phyloP scores from a whole-genome alignment of 2,113 vertebrate genomes.

The Chaetodon auriga region DNA sequence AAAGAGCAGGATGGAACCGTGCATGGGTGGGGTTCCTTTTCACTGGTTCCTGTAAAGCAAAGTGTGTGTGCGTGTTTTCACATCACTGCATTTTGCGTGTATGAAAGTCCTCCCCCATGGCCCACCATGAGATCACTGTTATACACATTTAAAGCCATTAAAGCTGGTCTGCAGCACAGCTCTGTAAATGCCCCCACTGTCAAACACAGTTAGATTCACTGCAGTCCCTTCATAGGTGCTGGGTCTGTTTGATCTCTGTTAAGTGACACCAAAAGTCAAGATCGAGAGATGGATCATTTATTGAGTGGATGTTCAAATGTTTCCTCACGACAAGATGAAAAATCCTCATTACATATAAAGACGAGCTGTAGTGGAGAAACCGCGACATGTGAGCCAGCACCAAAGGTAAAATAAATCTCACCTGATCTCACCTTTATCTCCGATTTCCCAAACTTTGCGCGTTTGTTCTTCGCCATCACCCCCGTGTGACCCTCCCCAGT shows the following conservation, averaged over 20 bases:
- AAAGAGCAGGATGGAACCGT: slow-evolving; percentile 69
- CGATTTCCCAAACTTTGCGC: not conserved
- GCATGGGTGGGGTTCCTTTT: slow-evolving; percentile 73
- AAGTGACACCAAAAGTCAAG: not conserved
- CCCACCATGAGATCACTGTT: slow-evolving; percentile 34
- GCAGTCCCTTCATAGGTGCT: not conserved
- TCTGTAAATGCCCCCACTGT: slow-evolving; percentile 9
- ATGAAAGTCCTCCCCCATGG: not conserved
- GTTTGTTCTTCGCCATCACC: slow-evolving; percentile 29
- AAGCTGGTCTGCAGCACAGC: not conserved
- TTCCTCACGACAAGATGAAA: not conserved
- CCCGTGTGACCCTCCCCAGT: slow-evolving; percentile 33
- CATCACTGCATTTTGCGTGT: slow-evolving; percentile 13
- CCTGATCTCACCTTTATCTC: not conserved
- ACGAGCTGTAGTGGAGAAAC: not conserved
- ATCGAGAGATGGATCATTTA: not conserved
- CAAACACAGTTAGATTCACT: not conserved
- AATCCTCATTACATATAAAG: not conserved
- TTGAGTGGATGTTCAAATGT: not conserved
- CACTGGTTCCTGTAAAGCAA: slow-evolving; percentile 54
- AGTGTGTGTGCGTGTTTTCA: slow-evolving; percentile 4
- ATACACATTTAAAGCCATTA: not conserved
- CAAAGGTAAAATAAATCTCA: not conserved
- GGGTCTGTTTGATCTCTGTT: not conserved
- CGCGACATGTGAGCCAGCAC: too few relatives aligned